These are phyloP conservation scores for Chrysemys picta DNA, from an alignment of 2,113 vertebrate genomes.

Conservation along the genomic window DNA sequence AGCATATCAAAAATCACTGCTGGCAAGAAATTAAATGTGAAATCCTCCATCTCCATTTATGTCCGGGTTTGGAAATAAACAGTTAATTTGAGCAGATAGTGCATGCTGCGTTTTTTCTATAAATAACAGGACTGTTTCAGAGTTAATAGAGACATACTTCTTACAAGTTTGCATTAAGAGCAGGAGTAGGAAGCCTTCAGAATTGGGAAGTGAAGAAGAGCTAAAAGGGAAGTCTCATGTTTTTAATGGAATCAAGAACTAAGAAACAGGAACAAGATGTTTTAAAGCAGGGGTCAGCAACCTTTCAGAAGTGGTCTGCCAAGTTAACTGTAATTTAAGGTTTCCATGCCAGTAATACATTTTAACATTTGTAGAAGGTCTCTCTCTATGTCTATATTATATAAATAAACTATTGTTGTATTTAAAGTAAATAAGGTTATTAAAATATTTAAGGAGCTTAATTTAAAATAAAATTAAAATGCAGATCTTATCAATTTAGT, in stretches of 20 bases:
- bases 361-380: too few relatives aligned
- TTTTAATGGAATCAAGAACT: neutral
- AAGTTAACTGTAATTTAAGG: too few relatives aligned
- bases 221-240: slow-evolving; percentile 1
- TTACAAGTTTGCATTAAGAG: neutral
- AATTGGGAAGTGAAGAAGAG: neutral
- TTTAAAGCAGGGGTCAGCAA: neutral
- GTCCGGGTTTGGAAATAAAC: neutral
- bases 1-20: neutral
- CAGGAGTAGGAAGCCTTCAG: neutral
- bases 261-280: neutral
- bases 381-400: too few relatives aligned
- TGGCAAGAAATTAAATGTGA: neutral
- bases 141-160: neutral
- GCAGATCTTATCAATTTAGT: too few relatives aligned
- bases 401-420: too few relatives aligned
- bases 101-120: neutral
- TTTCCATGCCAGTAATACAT: too few relatives aligned
- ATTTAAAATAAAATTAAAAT: too few relatives aligned
- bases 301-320: too few relatives aligned
- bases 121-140: neutral
- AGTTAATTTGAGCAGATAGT: neutral
- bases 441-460: too few relatives aligned
- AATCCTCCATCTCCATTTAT: slow-evolving; percentile 5
- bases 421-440: too few relatives aligned